These are phyloP conservation scores for Paralinhomoeus sp. DNA, from an alignment of 2,888 invertebrate genomes.

Conservation along the genomic window DNA sequence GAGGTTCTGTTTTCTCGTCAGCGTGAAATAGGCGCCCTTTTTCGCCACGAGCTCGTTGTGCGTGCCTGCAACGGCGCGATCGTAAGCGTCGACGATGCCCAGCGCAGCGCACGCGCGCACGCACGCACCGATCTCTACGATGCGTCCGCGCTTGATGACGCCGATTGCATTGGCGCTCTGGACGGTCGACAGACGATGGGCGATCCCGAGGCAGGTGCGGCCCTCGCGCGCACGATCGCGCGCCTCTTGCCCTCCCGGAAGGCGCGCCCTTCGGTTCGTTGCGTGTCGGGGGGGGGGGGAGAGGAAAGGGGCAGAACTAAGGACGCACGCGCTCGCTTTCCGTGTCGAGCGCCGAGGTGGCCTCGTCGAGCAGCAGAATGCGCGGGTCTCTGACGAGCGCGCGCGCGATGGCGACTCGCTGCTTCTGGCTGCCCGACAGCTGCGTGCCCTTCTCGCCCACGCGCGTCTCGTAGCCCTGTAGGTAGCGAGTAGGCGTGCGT, in stretches of 20 bases:
- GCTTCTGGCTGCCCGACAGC: conserved; percentile 30
- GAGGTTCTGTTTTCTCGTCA: neutral
- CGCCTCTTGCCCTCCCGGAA: conserved; percentile 58
- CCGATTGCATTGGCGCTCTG: conserved; percentile 15
- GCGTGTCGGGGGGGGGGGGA: too few relatives aligned
- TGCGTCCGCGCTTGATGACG: conserved; percentile 15
- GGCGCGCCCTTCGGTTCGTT: too few relatives aligned
- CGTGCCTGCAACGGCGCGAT: too few relatives aligned
- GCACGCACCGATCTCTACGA: conserved; percentile 37
- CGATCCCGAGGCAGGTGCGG: too few relatives aligned
- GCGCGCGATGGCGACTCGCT: conserved; percentile 29
- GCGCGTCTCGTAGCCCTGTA: conserved; percentile 25
- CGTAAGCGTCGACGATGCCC: too few relatives aligned
- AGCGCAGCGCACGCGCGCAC: too few relatives aligned
- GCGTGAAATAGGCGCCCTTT: neutral
- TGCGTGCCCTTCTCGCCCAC: conserved; percentile 29
- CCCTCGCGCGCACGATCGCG: conserved; percentile 37
- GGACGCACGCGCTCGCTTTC: conserved; percentile 24
- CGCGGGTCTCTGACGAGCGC: conserved; percentile 27
- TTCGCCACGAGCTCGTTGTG: neutral
- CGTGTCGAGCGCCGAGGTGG: conserved; percentile 29
- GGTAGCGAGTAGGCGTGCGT: too few relatives aligned
- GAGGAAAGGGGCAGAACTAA: too few relatives aligned
- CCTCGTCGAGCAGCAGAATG: conserved; percentile 27
- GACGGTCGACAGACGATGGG: too few relatives aligned